Conservation (phyloP, 2,797 vertebrate genomes). For the Sphenopsis melanotis region DNA sequence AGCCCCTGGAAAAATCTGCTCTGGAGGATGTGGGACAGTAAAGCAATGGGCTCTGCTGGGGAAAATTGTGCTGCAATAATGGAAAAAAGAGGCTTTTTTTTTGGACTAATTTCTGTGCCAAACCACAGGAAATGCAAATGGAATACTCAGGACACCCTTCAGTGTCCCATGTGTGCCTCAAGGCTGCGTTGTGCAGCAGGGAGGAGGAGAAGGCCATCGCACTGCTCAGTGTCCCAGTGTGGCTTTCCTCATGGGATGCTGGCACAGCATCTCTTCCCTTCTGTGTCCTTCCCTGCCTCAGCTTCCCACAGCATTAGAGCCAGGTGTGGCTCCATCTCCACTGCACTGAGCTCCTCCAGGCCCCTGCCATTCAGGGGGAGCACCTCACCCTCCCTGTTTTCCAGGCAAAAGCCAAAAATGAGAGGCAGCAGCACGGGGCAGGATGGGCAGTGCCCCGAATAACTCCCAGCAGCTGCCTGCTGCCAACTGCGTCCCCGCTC, state of each 20-base stretch:
- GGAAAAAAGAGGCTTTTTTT: neutral
- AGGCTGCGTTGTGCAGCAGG: neutral
- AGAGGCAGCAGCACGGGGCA: accelerated
- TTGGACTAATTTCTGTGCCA: neutral
- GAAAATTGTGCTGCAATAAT: neutral
- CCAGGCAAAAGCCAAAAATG: neutral
- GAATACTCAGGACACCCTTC: neutral
- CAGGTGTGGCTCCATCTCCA: neutral
- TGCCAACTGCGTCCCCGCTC: neutral
- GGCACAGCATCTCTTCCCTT: neutral
- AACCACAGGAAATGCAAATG: neutral
- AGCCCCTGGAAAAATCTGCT: neutral
- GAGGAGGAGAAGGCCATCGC: neutral
- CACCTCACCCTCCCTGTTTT: neutral
- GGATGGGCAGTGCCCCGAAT: neutral
- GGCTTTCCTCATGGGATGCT: neutral
- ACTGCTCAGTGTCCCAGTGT: accelerated
- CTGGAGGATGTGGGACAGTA: neutral
- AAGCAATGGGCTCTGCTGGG: neutral
- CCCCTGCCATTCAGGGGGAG: accelerated
- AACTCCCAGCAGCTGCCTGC: neutral
- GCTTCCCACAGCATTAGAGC: accelerated
- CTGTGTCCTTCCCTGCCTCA: neutral
- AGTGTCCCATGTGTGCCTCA: neutral
- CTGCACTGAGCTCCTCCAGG: neutral